A percentile compares a stretch with the other conserved stretches of the same genome.
phyloP scores from a whole-genome alignment of 2,113 vertebrate genomes.

The Balaeniceps rex region DNA sequence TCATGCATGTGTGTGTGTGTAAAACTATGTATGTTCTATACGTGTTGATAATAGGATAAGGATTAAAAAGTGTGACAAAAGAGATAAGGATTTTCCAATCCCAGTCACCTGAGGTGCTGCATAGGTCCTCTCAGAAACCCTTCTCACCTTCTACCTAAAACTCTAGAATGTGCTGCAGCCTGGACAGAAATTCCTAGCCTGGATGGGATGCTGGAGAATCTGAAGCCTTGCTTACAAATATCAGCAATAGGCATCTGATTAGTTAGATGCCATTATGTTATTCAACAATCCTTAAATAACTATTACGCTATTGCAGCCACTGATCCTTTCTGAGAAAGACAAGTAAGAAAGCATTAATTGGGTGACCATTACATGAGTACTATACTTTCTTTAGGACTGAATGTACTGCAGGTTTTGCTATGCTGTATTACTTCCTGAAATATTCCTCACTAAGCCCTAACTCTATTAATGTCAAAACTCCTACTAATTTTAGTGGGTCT shows the following conservation, averaged over 20 bases:
- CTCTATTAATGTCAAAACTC: not conserved
- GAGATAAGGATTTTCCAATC: not conserved
- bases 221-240: not conserved
- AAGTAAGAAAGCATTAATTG: not conserved
- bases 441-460: not conserved
- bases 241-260: not conserved
- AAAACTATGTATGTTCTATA: not conserved
- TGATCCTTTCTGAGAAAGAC: constrained; percentile 49
- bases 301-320: not conserved
- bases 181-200: not conserved
- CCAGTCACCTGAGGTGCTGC: not conserved
- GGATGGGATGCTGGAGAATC: not conserved
- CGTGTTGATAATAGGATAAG: not conserved
- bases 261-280: not conserved
- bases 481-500: not conserved
- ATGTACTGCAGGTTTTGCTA: not conserved
- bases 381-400: constrained; percentile 4
- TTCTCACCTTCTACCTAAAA: not conserved
- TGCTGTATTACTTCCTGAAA: constrained; percentile 20
- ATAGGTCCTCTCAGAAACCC: not conserved
- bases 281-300: constrained; percentile 23
- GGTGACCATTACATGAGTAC: not conserved
- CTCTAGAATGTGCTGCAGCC: not conserved
- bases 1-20: fast-evolving
- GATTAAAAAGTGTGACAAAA: not conserved